Evolutionary conservation across 2,888 invertebrate genomes (phyloP).

Genomic region (Thereva nobilitata): DNA sequence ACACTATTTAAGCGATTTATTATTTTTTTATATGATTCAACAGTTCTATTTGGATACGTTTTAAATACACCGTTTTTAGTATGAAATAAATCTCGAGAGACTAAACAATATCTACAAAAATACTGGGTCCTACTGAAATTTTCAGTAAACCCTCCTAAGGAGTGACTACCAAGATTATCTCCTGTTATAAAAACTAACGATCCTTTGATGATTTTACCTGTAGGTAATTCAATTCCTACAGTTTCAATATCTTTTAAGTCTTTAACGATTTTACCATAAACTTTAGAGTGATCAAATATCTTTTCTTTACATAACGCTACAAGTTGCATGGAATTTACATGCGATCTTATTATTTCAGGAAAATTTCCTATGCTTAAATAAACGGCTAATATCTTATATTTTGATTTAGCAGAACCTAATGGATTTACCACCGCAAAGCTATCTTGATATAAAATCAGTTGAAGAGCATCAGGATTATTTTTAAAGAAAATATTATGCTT

Average conservation of each 20-base stretch:
- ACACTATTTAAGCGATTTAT: neutral
- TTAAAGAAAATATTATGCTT: neutral
- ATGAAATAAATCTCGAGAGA: neutral
- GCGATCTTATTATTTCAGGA: neutral
- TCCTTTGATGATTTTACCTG: neutral
- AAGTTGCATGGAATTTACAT: neutral
- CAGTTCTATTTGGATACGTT: too few species aligned
- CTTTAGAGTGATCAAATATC: neutral
- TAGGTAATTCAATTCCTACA: neutral
- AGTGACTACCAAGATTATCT: neutral
- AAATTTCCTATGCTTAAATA: neutral
- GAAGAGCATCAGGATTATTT: neutral
- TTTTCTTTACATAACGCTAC: conserved; percentile 3
- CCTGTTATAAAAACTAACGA: neutral
- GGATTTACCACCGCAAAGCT: neutral
- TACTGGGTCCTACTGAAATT: neutral
- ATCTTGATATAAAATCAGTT: conserved; percentile 2
- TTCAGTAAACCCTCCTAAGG: neutral
- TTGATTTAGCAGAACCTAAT: neutral
- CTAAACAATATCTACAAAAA: neutral
- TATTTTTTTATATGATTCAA: neutral
- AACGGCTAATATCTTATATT: neutral
- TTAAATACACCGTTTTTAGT: too few species aligned
- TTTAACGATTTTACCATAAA: neutral
- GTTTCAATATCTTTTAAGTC: neutral